These are phyloP conservation scores for Xylophagus ater DNA, from an alignment of 2,888 invertebrate species.

Conservation along the genomic window DNA sequence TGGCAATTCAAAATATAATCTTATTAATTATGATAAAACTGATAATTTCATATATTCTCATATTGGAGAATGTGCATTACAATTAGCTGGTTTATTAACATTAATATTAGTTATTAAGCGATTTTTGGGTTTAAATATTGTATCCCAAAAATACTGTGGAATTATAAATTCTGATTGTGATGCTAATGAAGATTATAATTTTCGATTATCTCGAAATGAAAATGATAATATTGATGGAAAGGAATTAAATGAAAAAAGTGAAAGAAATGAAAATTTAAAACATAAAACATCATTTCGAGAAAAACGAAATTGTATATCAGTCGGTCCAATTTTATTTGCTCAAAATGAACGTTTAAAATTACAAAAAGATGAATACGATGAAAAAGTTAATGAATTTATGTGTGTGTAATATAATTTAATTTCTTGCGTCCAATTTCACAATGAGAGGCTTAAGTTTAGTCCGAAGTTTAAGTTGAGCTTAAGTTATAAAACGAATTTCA, in stretches of 20 bases:
- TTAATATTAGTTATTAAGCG: constrained; percentile 11
- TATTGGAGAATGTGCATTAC: constrained; percentile 11
- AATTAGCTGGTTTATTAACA: constrained; percentile 13
- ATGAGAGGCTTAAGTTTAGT: too few relatives aligned
- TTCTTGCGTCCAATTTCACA: too few relatives aligned
- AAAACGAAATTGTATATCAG: constrained; percentile 34
- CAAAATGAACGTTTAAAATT: constrained; percentile 3
- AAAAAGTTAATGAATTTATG: constrained; percentile 8
- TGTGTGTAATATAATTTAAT: constrained; percentile 8
- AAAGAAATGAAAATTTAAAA: too few relatives aligned
- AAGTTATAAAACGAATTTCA: too few relatives aligned
- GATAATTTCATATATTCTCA: too few relatives aligned
- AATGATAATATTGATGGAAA: constrained; percentile 5
- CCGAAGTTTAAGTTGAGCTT: too few relatives aligned
- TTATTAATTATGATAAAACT: too few relatives aligned
- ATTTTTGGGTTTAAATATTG: constrained; percentile 11
- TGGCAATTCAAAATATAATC: too few relatives aligned
- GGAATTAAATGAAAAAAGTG: not conserved
- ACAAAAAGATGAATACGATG: constrained; percentile 1
- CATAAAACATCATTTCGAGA: too few relatives aligned
- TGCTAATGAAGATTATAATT: constrained; percentile 12
- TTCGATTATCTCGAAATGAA: constrained; percentile 4
- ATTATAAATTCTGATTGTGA: too few relatives aligned
- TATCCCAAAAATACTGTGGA: too few relatives aligned
- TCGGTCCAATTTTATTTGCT: constrained; percentile 33